phyloP scores from a whole-genome alignment of 2,113 vertebrate species.

The Oryctolagus cuniculus region mOryCun1.1 NC_091438.1:74196501-74197000 shows the following conservation, averaged over 20 bases:
- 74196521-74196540: conserved; percentile 78
- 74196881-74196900: too few relatives aligned
- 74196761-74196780: too few relatives aligned
- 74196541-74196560: conserved; percentile 50
- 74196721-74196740: too few relatives aligned
- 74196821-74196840: too few relatives aligned
- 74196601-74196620: not conserved
- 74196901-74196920: too few relatives aligned
- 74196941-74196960: not conserved
- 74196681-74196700: too few relatives aligned
- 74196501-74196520: conserved; percentile 78
- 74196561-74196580: conserved; percentile 27
- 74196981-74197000: not conserved
- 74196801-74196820: too few relatives aligned
- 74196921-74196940: not conserved
- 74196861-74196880: too few relatives aligned
- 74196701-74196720: too few relatives aligned
- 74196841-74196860: too few relatives aligned
- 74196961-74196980: not conserved
- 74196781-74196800: too few relatives aligned
- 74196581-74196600: conserved; percentile 50
- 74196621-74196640: not conserved
- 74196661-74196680: not conserved
- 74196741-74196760: too few relatives aligned
- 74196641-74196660: not conserved